Evolutionary conservation across 2,888 invertebrate species (phyloP), one percentile per base, ranked within the genome.

Genomic region (Alviniconcha strummeri): DNA sequence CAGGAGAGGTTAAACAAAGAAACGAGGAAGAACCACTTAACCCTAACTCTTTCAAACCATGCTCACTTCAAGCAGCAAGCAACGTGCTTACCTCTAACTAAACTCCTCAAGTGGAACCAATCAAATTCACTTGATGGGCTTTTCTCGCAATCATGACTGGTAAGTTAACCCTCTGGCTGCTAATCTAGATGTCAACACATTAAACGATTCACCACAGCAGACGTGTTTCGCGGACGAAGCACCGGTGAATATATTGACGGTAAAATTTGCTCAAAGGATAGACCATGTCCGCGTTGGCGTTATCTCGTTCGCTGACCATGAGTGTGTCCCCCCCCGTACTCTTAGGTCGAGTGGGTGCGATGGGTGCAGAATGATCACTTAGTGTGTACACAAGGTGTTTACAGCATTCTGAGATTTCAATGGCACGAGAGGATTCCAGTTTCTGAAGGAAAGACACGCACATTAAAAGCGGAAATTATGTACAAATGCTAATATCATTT

Each of bases 261-360:
- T 57, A 79, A 60, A 64, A 79, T 79, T 79, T 60, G 36, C 60
- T 64, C 19, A 79, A 36, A 36, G 52, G 78, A 64, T 79, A 64
- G 11, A 7, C 9, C 36, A 15, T 71, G 74, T 8, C 52, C 13
- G 74, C 36, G 36, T 13, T 71, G 60, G 13, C 60, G 60, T 13
- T 60, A 13, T 60, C 13, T 13, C 75, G 8, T 36, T 36, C 36
- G 75, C 54, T 36, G 19, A 75, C 36, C 19, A 36, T 36, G 36
- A 36, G 36, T 36, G 36, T 36, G 36, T 36, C 36, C 36, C 36
- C 36, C 0, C 36, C 0, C 9, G 4, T 15, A 9, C 15, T 17
- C 9, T 56, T 56, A 55, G 8, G 13, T n/a, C 55, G 17, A 19
- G 76, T 19, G 55, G 69, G 69, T 13, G 69, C 69, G 69, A n/a